Evolutionary conservation across 2,113 vertebrate species (phyloP).

Genomic region (Mesitornis unicolor): DNA sequence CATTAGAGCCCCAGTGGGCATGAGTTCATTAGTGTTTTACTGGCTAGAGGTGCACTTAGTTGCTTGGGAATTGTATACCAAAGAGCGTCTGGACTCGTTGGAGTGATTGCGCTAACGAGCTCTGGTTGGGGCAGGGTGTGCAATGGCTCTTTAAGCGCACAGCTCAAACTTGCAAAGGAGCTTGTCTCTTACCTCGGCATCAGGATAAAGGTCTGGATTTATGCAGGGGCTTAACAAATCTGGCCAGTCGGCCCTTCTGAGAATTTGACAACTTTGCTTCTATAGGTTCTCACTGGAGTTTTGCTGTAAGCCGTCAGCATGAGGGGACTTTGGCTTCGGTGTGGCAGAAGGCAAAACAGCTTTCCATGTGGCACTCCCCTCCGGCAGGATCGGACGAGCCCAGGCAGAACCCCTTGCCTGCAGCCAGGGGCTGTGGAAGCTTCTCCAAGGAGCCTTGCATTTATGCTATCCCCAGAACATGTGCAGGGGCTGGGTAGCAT

Average conservation of each 20-base stretch:
- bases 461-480: not conserved
- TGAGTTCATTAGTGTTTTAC: not conserved
- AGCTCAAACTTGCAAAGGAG: not conserved
- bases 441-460: not conserved
- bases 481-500: not conserved
- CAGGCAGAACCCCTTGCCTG: not conserved
- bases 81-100: rapidly evolving
- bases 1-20: not conserved
- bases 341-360: not conserved
- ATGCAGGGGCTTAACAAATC: not conserved
- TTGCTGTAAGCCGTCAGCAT: rapidly evolving
- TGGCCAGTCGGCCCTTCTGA: rapidly evolving
- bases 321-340: not conserved
- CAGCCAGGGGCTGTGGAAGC: not conserved
- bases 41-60: not conserved
- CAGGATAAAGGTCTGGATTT: not conserved
- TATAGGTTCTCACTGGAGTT: not conserved
- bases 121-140: not conserved
- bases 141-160: not conserved
- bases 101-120: not conserved
- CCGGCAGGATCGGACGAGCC: not conserved
- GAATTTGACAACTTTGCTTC: not conserved
- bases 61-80: not conserved
- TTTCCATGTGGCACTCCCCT: not conserved
- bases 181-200: not conserved